Percentiles rank a stretch among this genome's conserved stretches.
Evolutionary conservation across 2,113 vertebrate genomes (phyloP).

Genomic region (Odontesthes bonariensis): DNA sequence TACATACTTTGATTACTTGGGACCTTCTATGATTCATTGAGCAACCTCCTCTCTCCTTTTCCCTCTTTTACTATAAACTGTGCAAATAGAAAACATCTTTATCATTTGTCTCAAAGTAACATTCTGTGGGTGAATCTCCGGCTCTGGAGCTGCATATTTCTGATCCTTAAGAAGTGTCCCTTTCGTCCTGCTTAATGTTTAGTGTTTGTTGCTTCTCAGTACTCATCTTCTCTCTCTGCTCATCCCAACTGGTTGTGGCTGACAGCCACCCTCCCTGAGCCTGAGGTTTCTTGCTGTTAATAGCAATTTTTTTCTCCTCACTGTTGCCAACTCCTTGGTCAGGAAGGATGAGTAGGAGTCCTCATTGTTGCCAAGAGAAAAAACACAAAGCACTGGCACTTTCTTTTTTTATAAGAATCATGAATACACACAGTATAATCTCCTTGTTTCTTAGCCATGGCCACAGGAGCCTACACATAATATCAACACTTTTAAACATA

Average conservation of each 20-base stretch:
- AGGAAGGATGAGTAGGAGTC: background rate
- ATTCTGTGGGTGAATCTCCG: background rate
- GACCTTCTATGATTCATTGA: too few species aligned
- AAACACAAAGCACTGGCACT: too few species aligned
- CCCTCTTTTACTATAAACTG: too few species aligned
- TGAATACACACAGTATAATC: background rate
- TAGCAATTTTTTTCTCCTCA: background rate
- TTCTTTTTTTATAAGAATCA: too few species aligned
- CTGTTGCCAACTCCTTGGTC: background rate
- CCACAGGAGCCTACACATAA: too few species aligned
- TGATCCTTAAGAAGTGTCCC: background rate
- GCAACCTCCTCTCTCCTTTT: too few species aligned
- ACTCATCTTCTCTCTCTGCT: background rate
- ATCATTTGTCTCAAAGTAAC: too few species aligned
- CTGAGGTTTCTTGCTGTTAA: background rate
- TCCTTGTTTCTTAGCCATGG: background rate
- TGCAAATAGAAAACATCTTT: too few species aligned
- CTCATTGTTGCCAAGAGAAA: too few species aligned
- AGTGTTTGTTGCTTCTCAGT: background rate
- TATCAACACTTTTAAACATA: background rate
- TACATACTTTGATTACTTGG: too few species aligned
- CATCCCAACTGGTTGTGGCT: background rate
- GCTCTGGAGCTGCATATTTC: background rate
- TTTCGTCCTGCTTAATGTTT: background rate
- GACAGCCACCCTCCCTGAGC: background rate